These are phyloP conservation scores for Zeugodacus cucurbitae DNA, from an alignment of 1,140 invertebrate genomes.

Conservation along the genomic window DNA sequence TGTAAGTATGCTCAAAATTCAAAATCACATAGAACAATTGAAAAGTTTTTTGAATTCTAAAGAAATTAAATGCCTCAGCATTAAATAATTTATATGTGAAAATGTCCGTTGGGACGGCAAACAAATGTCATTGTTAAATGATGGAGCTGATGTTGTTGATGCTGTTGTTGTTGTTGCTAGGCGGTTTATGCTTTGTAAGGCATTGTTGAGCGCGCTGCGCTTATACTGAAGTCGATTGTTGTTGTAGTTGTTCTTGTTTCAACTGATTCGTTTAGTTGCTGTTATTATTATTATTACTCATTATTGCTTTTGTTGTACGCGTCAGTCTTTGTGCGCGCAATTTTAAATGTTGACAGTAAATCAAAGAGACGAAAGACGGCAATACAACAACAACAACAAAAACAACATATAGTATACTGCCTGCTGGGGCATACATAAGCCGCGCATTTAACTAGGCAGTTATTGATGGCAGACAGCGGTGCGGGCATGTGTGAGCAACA, in stretches of 20 bases:
- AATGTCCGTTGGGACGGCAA: constrained; percentile 22
- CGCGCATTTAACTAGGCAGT: background rate
- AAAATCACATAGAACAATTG: constrained; percentile 7
- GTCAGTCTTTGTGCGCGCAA: background rate
- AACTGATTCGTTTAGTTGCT: background rate
- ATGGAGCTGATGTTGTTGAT: background rate
- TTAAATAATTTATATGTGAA: constrained; percentile 31
- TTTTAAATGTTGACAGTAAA: constrained; percentile 1
- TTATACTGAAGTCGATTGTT: background rate
- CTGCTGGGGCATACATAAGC: background rate
- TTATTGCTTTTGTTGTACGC: constrained; percentile 13
- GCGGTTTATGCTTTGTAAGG: background rate
- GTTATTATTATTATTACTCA: constrained; percentile 28
- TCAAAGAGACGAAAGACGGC: background rate
- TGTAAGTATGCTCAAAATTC: background rate
- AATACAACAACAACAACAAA: too few relatives aligned
- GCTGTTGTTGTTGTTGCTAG: background rate
- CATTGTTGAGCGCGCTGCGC: background rate
- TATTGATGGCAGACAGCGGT: constrained; percentile 1
- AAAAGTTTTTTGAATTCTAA: constrained; percentile 15
- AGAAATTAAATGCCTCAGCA: constrained; percentile 21
- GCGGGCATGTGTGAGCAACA: background rate
- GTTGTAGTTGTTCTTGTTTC: background rate
- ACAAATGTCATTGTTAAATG: constrained; percentile 16
- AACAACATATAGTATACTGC: background rate